phyloP scores from a whole-genome alignment of 2,797 vertebrate species.

The Anguilla obscura region DNA sequence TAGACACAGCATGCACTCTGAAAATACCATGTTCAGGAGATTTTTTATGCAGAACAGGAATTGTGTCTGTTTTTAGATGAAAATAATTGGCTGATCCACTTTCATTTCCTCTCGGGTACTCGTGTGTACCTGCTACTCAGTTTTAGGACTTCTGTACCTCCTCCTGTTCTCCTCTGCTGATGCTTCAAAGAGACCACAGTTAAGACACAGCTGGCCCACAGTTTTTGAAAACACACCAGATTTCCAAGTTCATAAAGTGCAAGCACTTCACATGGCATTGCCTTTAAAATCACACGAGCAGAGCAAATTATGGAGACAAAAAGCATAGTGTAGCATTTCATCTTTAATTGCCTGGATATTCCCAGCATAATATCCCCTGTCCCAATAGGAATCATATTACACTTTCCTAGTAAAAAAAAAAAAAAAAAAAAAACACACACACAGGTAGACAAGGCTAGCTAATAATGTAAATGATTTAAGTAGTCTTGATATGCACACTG shows the following conservation, averaged over 20 bases:
- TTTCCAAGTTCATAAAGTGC: background rate
- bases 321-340: slow-evolving; percentile 10
- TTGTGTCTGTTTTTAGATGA: background rate
- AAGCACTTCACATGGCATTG: background rate
- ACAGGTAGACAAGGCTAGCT: background rate
- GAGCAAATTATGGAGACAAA: background rate
- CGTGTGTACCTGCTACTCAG: background rate
- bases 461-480: background rate
- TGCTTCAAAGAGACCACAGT: slow-evolving; percentile 3
- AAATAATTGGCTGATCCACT: background rate
- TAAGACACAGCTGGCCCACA: background rate
- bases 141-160: background rate
- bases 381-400: slow-evolving; percentile 34
- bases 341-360: slow-evolving; percentile 46
- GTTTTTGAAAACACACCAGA: background rate
- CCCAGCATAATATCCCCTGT: slow-evolving; percentile 31
- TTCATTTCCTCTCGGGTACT: background rate
- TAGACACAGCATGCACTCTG: background rate
- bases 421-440: too few species aligned
- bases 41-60: background rate
- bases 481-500: background rate
- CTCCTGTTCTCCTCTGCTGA: slow-evolving; percentile 1
- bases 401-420: background rate
- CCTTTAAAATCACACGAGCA: background rate
- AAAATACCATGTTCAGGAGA: background rate